A percentile compares a stretch with the other conserved stretches of the same genome.
These are phyloP conservation scores for Myxocyprinus asiaticus DNA, from an alignment of 2,113 vertebrate species.

Conservation along the genomic window DNA sequence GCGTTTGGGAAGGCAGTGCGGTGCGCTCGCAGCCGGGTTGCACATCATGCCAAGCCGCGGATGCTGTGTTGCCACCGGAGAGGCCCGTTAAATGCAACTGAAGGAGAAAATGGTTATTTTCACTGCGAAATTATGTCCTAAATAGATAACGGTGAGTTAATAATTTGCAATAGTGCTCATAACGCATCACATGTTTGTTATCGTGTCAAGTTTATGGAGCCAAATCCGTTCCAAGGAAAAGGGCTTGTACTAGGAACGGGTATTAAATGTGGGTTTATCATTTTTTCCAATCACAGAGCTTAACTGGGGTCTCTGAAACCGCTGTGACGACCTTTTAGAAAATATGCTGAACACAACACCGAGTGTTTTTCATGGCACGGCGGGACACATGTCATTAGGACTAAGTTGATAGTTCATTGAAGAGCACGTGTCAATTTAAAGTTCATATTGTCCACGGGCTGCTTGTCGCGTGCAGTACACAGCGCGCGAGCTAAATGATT, in stretches of 20 bases:
- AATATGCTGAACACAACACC: too few species aligned
- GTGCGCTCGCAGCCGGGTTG: slow-evolving; percentile 18
- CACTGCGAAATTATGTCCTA: slow-evolving; percentile 2
- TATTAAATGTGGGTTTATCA: neutral
- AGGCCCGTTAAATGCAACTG: slow-evolving; percentile 45
- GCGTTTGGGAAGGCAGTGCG: slow-evolving; percentile 4
- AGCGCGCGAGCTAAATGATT: neutral
- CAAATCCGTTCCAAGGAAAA: neutral
- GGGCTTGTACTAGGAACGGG: neutral
- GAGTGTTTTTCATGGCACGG: neutral
- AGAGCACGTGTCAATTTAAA: slow-evolving; percentile 54
- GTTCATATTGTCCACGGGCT: slow-evolving; percentile 47
- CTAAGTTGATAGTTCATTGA: neutral
- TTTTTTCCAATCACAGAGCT: neutral
- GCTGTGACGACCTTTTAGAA: neutral
- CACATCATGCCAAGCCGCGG: slow-evolving; percentile 38
- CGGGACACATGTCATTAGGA: neutral
- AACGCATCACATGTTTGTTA: neutral
- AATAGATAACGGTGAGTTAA: slow-evolving; percentile 41
- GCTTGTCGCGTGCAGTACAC: neutral
- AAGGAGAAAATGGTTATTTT: slow-evolving; percentile 17
- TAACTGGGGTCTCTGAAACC: neutral
- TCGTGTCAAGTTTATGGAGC: neutral
- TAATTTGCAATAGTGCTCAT: neutral
- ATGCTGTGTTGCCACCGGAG: slow-evolving; percentile 18